A percentile compares a stretch with the other conserved stretches of the same genome.
phyloP scores from a whole-genome alignment of 1,140 invertebrate species.

The Dufourea novaeangliae region DNA sequence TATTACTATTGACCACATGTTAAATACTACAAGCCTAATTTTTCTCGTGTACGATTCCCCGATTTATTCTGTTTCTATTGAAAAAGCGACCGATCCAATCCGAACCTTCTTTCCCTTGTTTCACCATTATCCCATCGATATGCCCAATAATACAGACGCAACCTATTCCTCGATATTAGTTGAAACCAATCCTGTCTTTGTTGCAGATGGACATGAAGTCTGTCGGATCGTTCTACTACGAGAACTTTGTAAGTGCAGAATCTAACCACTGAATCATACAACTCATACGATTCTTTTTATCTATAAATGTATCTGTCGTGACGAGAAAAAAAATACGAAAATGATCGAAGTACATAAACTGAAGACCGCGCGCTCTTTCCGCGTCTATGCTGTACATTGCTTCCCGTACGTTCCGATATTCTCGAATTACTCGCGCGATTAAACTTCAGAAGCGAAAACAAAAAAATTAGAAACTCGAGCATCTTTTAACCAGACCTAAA shows the following conservation, averaged over 20 bases:
- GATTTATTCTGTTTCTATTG: constrained; percentile 43
- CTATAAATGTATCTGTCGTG: background rate
- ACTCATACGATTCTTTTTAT: background rate
- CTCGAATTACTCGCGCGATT: background rate
- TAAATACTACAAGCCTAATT: constrained; percentile 7
- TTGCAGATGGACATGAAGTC: constrained; percentile 95
- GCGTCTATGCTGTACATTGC: background rate
- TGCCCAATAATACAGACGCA: constrained; percentile 56
- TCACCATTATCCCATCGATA: constrained; percentile 39
- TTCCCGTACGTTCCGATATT: background rate
- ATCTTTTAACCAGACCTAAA: background rate
- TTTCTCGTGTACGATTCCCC: constrained; percentile 11
- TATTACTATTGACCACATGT: constrained; percentile 6
- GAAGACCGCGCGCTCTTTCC: background rate
- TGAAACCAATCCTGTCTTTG: constrained; percentile 82
- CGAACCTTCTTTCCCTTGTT: background rate
- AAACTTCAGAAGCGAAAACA: background rate
- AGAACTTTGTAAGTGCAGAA: constrained; percentile 93
- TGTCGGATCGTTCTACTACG: constrained; percentile 95
- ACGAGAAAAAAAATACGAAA: background rate
- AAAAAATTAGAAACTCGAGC: background rate
- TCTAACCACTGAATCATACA: constrained; percentile 72
- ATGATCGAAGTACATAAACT: background rate
- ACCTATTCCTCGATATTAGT: constrained; percentile 77
- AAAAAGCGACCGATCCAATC: constrained; percentile 54